These are phyloP conservation scores for Catagonus wagneri DNA, from an alignment of 2,113 vertebrate species.

Conservation along the genomic window DNA sequence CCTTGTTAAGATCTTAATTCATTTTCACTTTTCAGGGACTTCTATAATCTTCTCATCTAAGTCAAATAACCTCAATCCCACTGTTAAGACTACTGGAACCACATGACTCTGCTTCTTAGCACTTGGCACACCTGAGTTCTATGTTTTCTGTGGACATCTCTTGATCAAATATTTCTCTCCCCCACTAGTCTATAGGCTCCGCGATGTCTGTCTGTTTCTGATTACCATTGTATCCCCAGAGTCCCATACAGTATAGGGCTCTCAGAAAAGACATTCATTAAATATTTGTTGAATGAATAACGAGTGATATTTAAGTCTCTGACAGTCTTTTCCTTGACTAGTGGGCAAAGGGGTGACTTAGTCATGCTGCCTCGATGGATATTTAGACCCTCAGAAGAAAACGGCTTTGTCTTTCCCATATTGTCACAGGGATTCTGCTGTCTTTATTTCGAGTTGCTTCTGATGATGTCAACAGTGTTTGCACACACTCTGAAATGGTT, in stretches of 20 bases:
- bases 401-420: background rate
- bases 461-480: background rate
- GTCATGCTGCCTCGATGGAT: background rate
- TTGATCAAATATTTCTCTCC: slow-evolving; percentile 6
- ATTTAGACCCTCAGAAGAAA: slow-evolving; percentile 11
- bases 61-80: background rate
- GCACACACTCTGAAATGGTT: background rate
- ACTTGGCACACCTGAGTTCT: background rate
- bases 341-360: background rate
- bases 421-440: background rate
- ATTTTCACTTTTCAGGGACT: background rate
- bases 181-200: background rate
- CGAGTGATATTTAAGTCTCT: background rate
- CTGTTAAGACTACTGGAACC: background rate
- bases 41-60: background rate
- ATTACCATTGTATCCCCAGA: background rate
- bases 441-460: slow-evolving; percentile 3
- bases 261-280: background rate
- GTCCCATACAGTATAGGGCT: background rate
- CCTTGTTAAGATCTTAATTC: background rate
- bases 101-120: background rate
- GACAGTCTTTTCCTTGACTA: background rate
- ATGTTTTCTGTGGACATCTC: background rate
- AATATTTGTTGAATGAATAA: slow-evolving; percentile 4
- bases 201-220: background rate